Evolutionary conservation across 2,113 vertebrate genomes (phyloP), one percentile per base, ranked within the genome.

Genomic region (Sinocyclocheilus anshuiensis): DNA sequence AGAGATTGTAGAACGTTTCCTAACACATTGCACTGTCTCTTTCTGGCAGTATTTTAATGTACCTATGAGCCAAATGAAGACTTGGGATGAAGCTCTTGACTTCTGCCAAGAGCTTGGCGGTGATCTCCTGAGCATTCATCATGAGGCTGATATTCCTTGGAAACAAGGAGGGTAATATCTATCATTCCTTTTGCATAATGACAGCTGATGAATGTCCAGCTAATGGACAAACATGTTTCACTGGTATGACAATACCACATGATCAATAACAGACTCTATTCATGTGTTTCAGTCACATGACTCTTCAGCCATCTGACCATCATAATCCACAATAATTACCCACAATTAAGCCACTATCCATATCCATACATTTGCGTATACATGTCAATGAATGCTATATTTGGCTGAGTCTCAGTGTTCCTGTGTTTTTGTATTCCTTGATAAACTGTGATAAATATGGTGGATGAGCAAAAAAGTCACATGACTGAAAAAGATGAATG

Each of bases 61-160:
- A 3, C 84, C 88, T 18, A 24, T 85, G 1, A 0, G 76, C 10
- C 10, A 87, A 1, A 95, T 94, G 92, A 98, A 96, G 91, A 96
- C 96, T 0, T 99, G 97, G 97, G 94, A 92, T 91, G 96, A 97
- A 24, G 95, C 97, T 63, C 94, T 93, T 86, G 93, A 93, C 72
- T 99, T 94, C 81, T 99, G 98, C 86, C 91, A 88, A 84, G 94
- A 94, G 65, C 77, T 98, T 0, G 97, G 97, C 39, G 97, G 97
- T 45, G 96, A 98, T 26, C 93, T 99, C 59, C 91, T 96, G 29
- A 97, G 96, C 65, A 94, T 99, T 67, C 94, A 94, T 15, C 93
- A 90, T 77, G 48, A 88, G 11, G 26, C 88, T 0, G 96, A 98
- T 94, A 9, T 53, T 24, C 4, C 24, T 6, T 11, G 20, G 59